These are phyloP conservation scores for Pipa parva DNA, from an alignment of 2,113 vertebrate genomes.

Conservation along the genomic window DNA sequence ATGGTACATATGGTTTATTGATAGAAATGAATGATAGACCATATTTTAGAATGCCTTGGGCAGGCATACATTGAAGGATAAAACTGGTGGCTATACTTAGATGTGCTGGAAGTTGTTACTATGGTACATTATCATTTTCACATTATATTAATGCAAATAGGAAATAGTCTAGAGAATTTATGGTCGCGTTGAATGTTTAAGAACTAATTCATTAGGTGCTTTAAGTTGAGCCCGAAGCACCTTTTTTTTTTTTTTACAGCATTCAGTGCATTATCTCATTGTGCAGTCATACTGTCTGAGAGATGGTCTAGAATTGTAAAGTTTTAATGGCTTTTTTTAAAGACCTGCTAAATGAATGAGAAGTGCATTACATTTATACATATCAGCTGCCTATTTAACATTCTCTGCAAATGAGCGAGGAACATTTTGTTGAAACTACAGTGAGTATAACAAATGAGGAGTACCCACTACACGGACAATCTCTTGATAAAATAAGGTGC, in stretches of 20 bases:
- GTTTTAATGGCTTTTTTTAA: conserved; percentile 33
- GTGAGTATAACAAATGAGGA: too few species aligned
- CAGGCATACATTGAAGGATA: neutral
- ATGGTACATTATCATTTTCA: conserved; percentile 12
- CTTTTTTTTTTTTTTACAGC: conserved; percentile 13
- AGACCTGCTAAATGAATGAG: conserved; percentile 1
- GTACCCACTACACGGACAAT: too few species aligned
- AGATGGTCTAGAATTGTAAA: conserved; percentile 32
- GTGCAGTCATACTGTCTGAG: conserved; percentile 1
- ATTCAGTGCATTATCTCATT: conserved; percentile 27
- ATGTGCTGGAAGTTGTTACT: neutral
- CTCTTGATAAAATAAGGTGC: too few species aligned
- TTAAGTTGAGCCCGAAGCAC: conserved; percentile 34
- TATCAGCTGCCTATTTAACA: too few species aligned
- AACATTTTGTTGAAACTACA: too few species aligned
- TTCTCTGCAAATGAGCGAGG: too few species aligned
- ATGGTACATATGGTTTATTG: neutral
- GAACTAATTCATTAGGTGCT: conserved; percentile 34
- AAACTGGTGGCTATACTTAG: neutral
- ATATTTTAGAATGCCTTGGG: conserved; percentile 5
- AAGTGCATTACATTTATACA: neutral
- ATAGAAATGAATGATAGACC: neutral
- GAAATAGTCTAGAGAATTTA: conserved; percentile 20
- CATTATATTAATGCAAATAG: conserved; percentile 29
- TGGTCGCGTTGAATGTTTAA: conserved; percentile 28